Evolutionary conservation across 2,113 vertebrate genomes (phyloP).

Genomic region (Grallaria varia): DNA sequence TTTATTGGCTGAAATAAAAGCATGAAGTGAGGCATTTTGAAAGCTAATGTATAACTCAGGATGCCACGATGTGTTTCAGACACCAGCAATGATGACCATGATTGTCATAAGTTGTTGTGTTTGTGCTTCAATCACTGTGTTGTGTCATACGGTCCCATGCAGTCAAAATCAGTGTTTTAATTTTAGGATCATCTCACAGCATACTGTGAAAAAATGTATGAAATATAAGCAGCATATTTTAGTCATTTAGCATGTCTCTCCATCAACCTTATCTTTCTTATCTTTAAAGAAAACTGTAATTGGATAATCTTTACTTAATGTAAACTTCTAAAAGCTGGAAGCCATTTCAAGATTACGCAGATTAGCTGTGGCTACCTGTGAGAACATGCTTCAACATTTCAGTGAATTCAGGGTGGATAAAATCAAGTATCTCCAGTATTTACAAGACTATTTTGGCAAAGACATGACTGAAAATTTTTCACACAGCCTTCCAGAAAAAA

Average conservation of each 20-base stretch:
- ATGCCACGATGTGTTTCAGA: neutral
- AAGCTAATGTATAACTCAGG: neutral
- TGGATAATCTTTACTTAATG: slow-evolving; percentile 68
- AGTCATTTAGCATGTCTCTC: slow-evolving; percentile 27
- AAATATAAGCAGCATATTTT: slow-evolving; percentile 19
- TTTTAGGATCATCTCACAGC: neutral
- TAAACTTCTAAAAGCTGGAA: slow-evolving; percentile 66
- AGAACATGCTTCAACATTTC: slow-evolving; percentile 46
- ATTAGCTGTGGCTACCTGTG: slow-evolving; percentile 58
- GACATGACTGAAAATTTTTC: slow-evolving; percentile 17
- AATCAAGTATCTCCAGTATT: slow-evolving; percentile 40
- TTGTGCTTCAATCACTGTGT: neutral
- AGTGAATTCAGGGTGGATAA: slow-evolving; percentile 26
- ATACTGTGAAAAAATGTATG: neutral
- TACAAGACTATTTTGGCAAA: slow-evolving; percentile 57
- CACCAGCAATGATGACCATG: neutral
- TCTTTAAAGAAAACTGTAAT: slow-evolving; percentile 64
- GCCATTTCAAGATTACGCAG: slow-evolving; percentile 48
- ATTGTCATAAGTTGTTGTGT: neutral
- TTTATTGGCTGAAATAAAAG: slow-evolving; percentile 25
- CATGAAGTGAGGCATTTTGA: neutral
- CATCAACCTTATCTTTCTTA: slow-evolving; percentile 33
- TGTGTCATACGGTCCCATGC: neutral
- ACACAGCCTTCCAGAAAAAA: slow-evolving; percentile 25
- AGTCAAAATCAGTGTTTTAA: neutral